These are phyloP conservation scores for Aspidiotus destructor DNA, from an alignment of 2,888 invertebrate genomes.

Conservation along the genomic window DNA sequence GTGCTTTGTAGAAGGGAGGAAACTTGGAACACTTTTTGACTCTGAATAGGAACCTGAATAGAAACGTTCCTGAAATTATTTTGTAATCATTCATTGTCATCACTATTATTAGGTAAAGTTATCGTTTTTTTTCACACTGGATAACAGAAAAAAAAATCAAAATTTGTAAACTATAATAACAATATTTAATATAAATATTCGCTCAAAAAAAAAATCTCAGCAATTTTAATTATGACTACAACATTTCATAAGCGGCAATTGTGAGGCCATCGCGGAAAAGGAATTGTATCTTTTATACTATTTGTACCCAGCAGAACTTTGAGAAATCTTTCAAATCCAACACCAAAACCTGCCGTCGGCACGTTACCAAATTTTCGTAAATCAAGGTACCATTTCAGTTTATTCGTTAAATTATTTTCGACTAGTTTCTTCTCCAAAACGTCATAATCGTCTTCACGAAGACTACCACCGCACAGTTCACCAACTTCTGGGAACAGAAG, in stretches of 20 bases:
- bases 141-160: no score
- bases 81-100: no score
- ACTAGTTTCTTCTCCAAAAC: conserved; percentile 52
- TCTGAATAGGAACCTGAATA: no score
- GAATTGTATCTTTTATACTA: conserved; percentile 88
- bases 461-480: conserved; percentile 89
- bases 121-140: no score
- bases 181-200: no score
- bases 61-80: no score
- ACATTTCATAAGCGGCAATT: conserved; percentile 51
- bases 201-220: no score
- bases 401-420: conserved; percentile 42
- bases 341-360: conserved; percentile 88
- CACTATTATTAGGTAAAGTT: no score
- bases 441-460: conserved; percentile 71
- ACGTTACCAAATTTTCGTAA: conserved; percentile 78
- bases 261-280: conserved; percentile 91
- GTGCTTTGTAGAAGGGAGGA: no score
- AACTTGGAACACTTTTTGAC: no score
- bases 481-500: conserved; percentile 80
- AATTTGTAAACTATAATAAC: no score
- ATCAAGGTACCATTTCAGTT: conserved; percentile 78
- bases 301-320: conserved; percentile 68
- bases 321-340: conserved; percentile 88
- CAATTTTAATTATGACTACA: no score